Evolutionary conservation across 2,113 vertebrate species (phyloP).

Genomic region (Oryzias celebensis): DNA sequence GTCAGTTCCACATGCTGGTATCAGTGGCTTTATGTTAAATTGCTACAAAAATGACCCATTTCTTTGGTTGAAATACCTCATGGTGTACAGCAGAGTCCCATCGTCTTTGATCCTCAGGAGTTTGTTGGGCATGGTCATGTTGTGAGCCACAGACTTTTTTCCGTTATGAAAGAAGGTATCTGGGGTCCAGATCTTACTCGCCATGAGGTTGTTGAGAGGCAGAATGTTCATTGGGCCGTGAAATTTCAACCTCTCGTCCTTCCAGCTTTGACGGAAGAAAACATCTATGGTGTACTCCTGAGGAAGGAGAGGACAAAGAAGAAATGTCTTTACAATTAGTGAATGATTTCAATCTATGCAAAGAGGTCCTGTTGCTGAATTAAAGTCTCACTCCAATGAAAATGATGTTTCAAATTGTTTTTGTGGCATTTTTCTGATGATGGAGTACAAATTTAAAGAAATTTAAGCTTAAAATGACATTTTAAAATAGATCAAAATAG

Average conservation of each 20-base stretch:
- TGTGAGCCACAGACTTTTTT: constrained; percentile 98
- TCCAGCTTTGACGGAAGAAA: constrained; percentile 98
- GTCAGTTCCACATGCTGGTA: not conserved
- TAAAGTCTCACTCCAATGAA: not conserved
- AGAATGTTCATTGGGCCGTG: constrained; percentile 96
- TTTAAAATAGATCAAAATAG: too few relatives aligned
- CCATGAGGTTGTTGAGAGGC: constrained; percentile 97
- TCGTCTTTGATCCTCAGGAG: constrained; percentile 96
- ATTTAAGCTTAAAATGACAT: too few relatives aligned
- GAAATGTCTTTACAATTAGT: not conserved
- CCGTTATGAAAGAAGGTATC: constrained; percentile 99
- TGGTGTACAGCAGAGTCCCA: constrained; percentile 93
- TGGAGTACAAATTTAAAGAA: too few relatives aligned
- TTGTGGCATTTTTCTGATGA: too few relatives aligned
- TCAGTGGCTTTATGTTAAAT: not conserved
- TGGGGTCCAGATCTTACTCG: constrained; percentile 99
- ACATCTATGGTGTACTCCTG: constrained; percentile 99
- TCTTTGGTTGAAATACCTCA: constrained; percentile 81
- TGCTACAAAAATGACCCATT: not conserved
- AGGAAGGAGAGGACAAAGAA: constrained; percentile 25
- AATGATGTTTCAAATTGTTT: too few relatives aligned
- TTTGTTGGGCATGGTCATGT: constrained; percentile 99
- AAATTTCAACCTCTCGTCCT: constrained; percentile 94
- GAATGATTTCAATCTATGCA: not conserved
- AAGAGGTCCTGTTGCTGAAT: constrained; percentile 1